Percentiles rank a stretch among this genome's conserved stretches.
Conservation (phyloP, 2,113 vertebrate species). For the Scytalopus superciliaris region DNA sequence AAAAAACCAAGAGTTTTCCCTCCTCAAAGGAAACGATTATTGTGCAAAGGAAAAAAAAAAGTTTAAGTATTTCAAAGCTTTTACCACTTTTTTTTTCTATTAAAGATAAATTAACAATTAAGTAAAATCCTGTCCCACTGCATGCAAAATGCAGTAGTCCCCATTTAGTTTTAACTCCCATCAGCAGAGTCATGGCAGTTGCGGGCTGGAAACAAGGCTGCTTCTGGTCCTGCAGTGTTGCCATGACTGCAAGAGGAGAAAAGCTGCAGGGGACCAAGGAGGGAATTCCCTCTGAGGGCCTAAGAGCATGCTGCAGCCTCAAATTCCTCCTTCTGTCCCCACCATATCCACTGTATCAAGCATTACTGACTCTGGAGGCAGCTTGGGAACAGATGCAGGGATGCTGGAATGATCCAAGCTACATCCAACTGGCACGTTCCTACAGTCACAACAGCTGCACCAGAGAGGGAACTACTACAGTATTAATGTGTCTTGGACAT, state of each 20-base stretch:
- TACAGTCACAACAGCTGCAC: not conserved
- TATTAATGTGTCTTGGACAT: not conserved
- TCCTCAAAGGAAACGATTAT: not conserved
- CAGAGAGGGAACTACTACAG: not conserved
- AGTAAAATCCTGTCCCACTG: not conserved
- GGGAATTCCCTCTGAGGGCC: not conserved
- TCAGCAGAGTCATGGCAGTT: not conserved
- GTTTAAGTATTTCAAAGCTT: not conserved
- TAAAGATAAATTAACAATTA: not conserved
- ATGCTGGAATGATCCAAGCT: not conserved
- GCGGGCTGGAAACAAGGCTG: not conserved
- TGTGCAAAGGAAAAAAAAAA: not conserved
- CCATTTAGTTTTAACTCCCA: not conserved
- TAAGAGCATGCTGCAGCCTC: not conserved
- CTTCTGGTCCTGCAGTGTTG: not conserved
- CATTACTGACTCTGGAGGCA: not conserved
- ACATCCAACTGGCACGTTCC: fast-evolving
- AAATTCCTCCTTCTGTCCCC: not conserved
- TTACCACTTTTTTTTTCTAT: not conserved
- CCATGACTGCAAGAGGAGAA: constrained; percentile 2
- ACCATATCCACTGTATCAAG: fast-evolving
- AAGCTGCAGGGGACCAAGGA: not conserved
- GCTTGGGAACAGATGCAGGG: not conserved
- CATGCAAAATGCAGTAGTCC: not conserved
- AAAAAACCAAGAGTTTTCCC: not conserved